Evolutionary conservation across 2,113 vertebrate species (phyloP), one percentile per base, ranked within the genome.

Genomic region (zebrafish (Danio rerio)): DNA sequence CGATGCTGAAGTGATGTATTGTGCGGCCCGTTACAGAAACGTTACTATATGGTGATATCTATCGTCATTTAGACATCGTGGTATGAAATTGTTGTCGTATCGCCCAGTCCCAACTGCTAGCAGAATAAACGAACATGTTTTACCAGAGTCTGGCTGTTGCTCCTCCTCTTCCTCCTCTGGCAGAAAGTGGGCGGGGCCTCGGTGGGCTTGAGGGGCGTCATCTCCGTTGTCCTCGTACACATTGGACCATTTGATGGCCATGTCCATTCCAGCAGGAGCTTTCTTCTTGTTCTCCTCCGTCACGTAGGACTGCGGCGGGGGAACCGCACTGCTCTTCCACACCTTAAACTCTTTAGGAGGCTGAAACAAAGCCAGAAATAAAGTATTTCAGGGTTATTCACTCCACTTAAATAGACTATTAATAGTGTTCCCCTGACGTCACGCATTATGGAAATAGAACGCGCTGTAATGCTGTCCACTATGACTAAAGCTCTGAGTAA

Each of bases 211-310:
- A 0, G 98, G 97, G 47, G 97, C 97, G 11, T 99, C 98, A 0
- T 95, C 96, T 1, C 98, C 98, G 8, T 99, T 99, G 93, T 99
- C 97, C 84, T 99, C 96, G 11, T 99, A 99, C 50, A 99, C 96
- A 78, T 95, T 97, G 82, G 98, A 99, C 97, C 98, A 99, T 81
- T 98, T 99, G 52, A 99, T 98, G 18, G 98, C 98, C 97, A 98
- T 98, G 86, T 99, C 98, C 85, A 95, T 92, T 43, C 96, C 96
- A 0, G 96, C 95, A 0, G 95, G 95, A 0, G 96, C 92, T 2
- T 95, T 94, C 4, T 94, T 94, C 88, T 95, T 96, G 91, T 93
- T 96, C 90, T 96, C 96, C 76, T 95, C 92, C 0, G 91, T 49
- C 42, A 87, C 52, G 71, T 98, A 98, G 59, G 89, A 94, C 81